Conservation (phyloP, 37 sponge, comb jelly and placozoan species). For the Bolinopsis microptera region DNA sequence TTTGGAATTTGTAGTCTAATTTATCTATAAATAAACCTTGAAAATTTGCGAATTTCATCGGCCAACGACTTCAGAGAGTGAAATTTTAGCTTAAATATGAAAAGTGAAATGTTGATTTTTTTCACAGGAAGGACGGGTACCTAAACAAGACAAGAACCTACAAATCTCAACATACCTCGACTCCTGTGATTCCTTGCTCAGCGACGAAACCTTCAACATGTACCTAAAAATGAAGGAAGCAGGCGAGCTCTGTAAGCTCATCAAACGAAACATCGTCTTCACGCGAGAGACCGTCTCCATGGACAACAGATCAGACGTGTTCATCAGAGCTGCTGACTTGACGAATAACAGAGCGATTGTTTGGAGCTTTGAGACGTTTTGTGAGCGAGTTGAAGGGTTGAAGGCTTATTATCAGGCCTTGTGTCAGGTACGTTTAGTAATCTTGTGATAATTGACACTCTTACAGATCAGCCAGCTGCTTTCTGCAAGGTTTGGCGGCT, state of each 20-base stretch:
- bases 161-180: slow-evolving; percentile 53
- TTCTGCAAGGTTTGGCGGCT: too few species aligned
- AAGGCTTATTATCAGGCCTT: background rate
- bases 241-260: slow-evolving; percentile 12
- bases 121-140: background rate
- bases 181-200: slow-evolving; percentile 44
- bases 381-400: background rate
- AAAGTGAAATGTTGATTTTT: too few species aligned
- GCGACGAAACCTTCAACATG: slow-evolving; percentile 22
- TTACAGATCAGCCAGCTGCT: too few species aligned
- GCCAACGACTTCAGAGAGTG: too few species aligned
- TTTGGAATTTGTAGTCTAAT: too few species aligned
- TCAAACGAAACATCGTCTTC: background rate
- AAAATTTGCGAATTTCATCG: too few species aligned
- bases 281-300: background rate
- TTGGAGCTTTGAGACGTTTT: slow-evolving; percentile 48
- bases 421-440: background rate
- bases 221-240: slow-evolving; percentile 61
- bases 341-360: background rate
- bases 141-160: slow-evolving; percentile 38
- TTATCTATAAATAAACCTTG: too few species aligned
- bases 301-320: background rate
- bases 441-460: background rate
- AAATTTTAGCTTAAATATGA: too few species aligned
- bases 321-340: slow-evolving; percentile 5